These are phyloP conservation scores for Drosophila paucipuncta DNA, from an alignment of 2,888 invertebrate genomes.

Conservation along the genomic window DNA sequence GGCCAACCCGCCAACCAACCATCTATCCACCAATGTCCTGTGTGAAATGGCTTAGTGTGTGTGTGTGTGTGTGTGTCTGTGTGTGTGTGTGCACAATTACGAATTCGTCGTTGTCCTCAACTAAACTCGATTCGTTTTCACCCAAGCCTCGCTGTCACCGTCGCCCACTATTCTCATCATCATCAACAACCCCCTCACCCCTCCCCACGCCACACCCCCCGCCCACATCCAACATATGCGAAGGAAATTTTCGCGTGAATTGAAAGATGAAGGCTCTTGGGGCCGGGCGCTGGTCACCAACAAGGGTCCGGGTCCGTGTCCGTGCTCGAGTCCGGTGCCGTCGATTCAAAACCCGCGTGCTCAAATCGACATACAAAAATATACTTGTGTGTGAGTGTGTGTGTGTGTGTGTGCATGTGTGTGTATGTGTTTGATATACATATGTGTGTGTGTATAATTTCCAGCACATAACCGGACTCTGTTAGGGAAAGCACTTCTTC, in stretches of 20 bases:
- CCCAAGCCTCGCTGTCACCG: constrained; percentile 72
- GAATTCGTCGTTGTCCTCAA: constrained; percentile 76
- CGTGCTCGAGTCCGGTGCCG: constrained; percentile 4
- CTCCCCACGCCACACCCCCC: constrained; percentile 28
- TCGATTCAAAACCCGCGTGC: constrained; percentile 28
- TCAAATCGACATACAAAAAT: constrained; percentile 29
- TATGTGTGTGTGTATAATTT: constrained; percentile 52
- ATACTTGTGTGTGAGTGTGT: constrained; percentile 20
- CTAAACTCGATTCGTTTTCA: constrained; percentile 78
- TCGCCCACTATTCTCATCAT: constrained; percentile 47
- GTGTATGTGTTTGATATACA: constrained; percentile 20
- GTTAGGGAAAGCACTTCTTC: constrained; percentile 36
- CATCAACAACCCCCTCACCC: constrained; percentile 6
- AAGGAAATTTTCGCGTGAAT: constrained; percentile 82
- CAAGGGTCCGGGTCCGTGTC: constrained; percentile 8
- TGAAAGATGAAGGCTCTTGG: constrained; percentile 79
- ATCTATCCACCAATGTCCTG: constrained; percentile 20
- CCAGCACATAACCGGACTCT: constrained; percentile 46
- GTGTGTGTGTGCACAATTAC: constrained; percentile 74
- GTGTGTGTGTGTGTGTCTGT: constrained; percentile 61
- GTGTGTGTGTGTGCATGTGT: not conserved
- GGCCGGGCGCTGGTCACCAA: constrained; percentile 71
- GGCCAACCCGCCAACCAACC: constrained; percentile 1
- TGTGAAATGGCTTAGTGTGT: constrained; percentile 57
- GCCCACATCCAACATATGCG: constrained; percentile 32